Evolutionary conservation across 2,888 invertebrate genomes (phyloP).

Genomic region (Zonitis immaculata): DNA sequence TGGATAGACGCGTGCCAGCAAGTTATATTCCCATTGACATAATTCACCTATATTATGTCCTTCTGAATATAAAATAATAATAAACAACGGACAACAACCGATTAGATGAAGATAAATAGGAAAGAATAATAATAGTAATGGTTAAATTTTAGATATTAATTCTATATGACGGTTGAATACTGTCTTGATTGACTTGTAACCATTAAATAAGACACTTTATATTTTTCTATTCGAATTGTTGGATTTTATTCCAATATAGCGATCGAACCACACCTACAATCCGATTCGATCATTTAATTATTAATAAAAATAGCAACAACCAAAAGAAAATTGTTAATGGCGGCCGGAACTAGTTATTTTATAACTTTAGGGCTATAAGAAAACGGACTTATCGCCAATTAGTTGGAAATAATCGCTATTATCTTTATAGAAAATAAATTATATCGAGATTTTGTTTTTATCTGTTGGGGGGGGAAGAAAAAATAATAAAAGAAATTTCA

Average conservation of each 20-base stretch:
- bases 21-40: constrained; percentile 4
- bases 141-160: neutral
- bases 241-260: too few relatives aligned
- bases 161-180: neutral
- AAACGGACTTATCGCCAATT: neutral
- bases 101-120: neutral
- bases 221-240: too few relatives aligned
- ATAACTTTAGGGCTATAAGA: neutral
- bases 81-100: neutral
- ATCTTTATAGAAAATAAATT: neutral
- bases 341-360: neutral
- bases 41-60: constrained; percentile 1
- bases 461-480: neutral
- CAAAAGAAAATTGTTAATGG: neutral
- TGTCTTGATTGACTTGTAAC: neutral
- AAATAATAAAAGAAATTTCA: too few relatives aligned
- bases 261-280: neutral
- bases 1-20: constrained; percentile 18
- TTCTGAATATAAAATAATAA: neutral
- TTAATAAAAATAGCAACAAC: too few relatives aligned
- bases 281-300: neutral
- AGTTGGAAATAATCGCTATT: neutral
- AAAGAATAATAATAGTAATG: neutral
- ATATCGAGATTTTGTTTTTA: neutral
- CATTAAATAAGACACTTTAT: neutral